Percentiles rank a stretch among this genome's conserved stretches.
Conservation (phyloP, 37 sponge, comb jelly and placozoan species). For the Oopsacas minuta region DNA sequence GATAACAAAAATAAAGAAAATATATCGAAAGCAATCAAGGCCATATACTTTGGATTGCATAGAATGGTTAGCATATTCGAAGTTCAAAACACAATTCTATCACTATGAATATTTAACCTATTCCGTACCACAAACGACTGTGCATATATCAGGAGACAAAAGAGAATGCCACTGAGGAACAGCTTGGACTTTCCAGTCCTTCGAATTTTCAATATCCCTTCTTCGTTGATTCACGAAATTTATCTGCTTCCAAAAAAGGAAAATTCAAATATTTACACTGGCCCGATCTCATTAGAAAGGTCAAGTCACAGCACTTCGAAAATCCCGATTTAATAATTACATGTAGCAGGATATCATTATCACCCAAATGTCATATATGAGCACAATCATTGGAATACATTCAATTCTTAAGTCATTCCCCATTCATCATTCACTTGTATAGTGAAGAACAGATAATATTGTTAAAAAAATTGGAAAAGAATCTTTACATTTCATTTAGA, state of each 20-base stretch:
- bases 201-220: background rate
- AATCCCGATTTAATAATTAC: background rate
- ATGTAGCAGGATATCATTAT: background rate
- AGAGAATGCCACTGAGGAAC: background rate
- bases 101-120: too few species aligned
- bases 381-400: background rate
- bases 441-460: background rate
- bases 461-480: background rate
- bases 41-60: too few species aligned
- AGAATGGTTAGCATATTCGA: too few species aligned
- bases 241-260: background rate
- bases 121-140: too few species aligned
- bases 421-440: constrained; percentile 6
- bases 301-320: background rate
- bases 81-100: too few species aligned
- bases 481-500: background rate
- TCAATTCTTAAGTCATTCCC: background rate
- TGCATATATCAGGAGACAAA: background rate
- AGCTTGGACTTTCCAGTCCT: constrained; percentile 8
- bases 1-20: too few species aligned
- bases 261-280: background rate
- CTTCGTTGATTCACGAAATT: background rate
- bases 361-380: background rate
- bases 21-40: too few species aligned
- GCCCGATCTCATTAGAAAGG: background rate